Evolutionary conservation across 92 coral and sea anemone species (phyloP).

Genomic region (Pocillopora grandis): DNA sequence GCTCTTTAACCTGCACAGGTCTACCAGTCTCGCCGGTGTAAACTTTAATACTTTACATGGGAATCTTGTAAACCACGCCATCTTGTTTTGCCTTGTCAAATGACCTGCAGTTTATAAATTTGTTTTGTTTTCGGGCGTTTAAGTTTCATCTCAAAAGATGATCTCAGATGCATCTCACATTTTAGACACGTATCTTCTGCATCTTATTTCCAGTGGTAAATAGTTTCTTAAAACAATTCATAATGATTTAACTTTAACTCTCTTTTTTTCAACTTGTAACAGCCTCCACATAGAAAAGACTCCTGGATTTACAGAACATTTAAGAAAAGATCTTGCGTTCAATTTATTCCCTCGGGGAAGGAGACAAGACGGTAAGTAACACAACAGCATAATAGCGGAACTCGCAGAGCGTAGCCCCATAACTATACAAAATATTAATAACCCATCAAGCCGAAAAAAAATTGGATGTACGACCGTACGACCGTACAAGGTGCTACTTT

Average conservation of each 20-base stretch:
- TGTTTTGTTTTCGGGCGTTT: no score
- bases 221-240: neutral
- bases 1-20: neutral
- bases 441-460: no score
- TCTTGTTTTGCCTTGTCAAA: conserved; percentile 7
- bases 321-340: conserved; percentile 54
- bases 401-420: neutral
- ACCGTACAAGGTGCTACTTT: no score
- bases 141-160: no score
- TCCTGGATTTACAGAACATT: conserved; percentile 50
- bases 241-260: no score
- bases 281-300: conserved; percentile 7
- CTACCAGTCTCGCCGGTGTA: conserved; percentile 21
- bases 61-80: conserved; percentile 26
- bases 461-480: no score
- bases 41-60: conserved; percentile 1
- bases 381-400: neutral
- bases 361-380: conserved; percentile 60
- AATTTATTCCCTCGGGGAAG: conserved; percentile 60
- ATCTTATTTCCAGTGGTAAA: neutral
- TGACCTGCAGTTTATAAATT: no score
- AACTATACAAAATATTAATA: no score
- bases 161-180: no score
- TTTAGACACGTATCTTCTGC: neutral
- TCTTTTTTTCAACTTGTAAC: neutral